These are phyloP conservation scores for Heliconius eleuchia DNA, from an alignment of 1,140 invertebrate species.

Conservation along the genomic window DNA sequence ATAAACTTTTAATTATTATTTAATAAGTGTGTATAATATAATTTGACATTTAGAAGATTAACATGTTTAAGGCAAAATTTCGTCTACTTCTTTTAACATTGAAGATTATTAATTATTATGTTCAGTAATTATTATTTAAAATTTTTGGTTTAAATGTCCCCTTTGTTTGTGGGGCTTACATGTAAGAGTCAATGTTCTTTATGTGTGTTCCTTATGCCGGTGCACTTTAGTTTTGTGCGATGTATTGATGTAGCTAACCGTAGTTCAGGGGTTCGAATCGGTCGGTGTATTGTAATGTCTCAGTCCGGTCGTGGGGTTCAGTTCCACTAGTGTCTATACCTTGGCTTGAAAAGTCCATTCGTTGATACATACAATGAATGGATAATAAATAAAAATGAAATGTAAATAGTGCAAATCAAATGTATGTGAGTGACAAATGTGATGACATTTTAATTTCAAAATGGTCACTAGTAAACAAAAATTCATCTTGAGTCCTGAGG, in stretches of 20 bases:
- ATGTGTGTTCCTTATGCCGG: neutral
- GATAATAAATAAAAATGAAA: neutral
- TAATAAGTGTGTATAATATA: conserved; percentile 10
- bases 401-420: neutral
- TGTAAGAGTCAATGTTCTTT: neutral
- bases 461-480: neutral
- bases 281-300: neutral
- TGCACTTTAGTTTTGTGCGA: conserved; percentile 10
- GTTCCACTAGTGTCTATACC: neutral
- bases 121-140: neutral
- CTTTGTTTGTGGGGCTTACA: neutral
- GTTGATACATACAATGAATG: neutral
- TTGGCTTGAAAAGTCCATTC: neutral
- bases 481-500: no score
- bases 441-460: neutral
- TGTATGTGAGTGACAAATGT: no score
- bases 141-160: conserved; percentile 9
- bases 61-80: conserved; percentile 1
- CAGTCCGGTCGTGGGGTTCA: neutral
- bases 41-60: conserved; percentile 12
- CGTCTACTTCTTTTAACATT: neutral
- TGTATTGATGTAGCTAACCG: neutral
- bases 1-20: neutral
- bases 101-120: neutral
- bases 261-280: neutral